phyloP scores from a whole-genome alignment of 2,797 vertebrate species.

The Acrossocheilus fasciatus region DNA sequence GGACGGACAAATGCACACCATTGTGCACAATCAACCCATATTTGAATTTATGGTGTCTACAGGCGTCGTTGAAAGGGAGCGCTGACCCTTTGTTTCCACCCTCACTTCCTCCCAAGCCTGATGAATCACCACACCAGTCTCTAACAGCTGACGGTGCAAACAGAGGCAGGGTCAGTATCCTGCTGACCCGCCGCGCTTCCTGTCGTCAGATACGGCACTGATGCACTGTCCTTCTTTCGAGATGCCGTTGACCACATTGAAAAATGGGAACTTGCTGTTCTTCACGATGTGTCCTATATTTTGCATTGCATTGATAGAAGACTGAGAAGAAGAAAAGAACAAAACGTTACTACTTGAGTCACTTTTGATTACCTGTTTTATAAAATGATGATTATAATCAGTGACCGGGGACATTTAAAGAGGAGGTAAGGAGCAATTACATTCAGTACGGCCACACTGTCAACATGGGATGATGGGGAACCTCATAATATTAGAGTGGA shows the following conservation, averaged over 20 bases:
- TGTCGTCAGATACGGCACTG: conserved; percentile 72
- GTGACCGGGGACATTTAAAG: neutral
- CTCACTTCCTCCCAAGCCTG: neutral
- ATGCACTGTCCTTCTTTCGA: conserved; percentile 75
- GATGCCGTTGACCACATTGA: conserved; percentile 80
- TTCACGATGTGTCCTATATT: conserved; percentile 65
- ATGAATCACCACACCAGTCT: conserved; percentile 22
- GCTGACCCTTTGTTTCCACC: neutral
- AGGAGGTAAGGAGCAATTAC: conserved; percentile 8
- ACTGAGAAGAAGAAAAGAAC: conserved; percentile 62
- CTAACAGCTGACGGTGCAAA: neutral
- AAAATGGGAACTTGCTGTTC: fast-evolving
- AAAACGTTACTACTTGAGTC: neutral
- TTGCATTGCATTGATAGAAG: conserved; percentile 62
- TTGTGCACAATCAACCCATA: neutral
- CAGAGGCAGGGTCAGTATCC: conserved; percentile 73
- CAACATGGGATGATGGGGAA: neutral
- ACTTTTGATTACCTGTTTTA: neutral
- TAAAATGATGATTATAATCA: neutral
- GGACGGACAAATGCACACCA: neutral
- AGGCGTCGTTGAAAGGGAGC: neutral
- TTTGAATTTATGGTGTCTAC: conserved; percentile 9
- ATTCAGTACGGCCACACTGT: neutral
- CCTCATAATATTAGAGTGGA: neutral
- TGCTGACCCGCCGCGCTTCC: conserved; percentile 72